Evolutionary conservation across 2,888 invertebrate species (phyloP).

Genomic region (Cepaea hortensis): DNA sequence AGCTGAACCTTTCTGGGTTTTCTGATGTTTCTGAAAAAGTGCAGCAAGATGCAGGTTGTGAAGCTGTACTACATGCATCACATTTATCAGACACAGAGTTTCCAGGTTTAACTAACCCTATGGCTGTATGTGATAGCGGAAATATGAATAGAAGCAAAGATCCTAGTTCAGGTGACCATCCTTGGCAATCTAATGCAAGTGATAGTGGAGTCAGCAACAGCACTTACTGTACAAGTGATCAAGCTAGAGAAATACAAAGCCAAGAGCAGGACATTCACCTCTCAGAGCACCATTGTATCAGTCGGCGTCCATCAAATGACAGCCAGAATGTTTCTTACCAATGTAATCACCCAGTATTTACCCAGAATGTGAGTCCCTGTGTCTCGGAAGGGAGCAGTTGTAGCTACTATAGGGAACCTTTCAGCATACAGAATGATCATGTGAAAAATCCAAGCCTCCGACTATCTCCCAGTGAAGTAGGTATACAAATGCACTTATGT

Average conservation of each 20-base stretch:
- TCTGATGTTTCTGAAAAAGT: not conserved
- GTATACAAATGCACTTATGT: not conserved
- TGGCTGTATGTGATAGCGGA: not conserved
- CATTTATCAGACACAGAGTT: not conserved
- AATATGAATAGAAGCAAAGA: not conserved
- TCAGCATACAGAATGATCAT: slow-evolving; percentile 21
- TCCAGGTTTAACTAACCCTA: not conserved
- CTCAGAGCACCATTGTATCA: slow-evolving; percentile 10
- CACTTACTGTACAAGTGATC: not conserved
- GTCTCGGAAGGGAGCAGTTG: slow-evolving; percentile 24
- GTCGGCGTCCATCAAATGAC: not conserved
- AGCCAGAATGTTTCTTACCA: not conserved
- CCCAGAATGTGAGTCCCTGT: slow-evolving; percentile 7
- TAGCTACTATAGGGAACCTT: not conserved
- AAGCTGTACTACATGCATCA: not conserved
- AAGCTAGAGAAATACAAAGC: not conserved
- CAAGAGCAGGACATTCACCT: slow-evolving; percentile 28
- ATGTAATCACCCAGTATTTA: not conserved
- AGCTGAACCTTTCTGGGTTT: not conserved
- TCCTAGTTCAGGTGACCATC: not conserved
- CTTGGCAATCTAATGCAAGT: not conserved
- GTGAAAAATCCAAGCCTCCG: slow-evolving; percentile 2
- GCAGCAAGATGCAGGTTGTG: not conserved
- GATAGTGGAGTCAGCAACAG: not conserved
- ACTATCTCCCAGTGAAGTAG: slow-evolving; percentile 21